Evolutionary conservation across 1,140 invertebrate species (phyloP), one percentile per base, ranked within the genome.

Genomic region (Drosophila oshimai): DNA sequence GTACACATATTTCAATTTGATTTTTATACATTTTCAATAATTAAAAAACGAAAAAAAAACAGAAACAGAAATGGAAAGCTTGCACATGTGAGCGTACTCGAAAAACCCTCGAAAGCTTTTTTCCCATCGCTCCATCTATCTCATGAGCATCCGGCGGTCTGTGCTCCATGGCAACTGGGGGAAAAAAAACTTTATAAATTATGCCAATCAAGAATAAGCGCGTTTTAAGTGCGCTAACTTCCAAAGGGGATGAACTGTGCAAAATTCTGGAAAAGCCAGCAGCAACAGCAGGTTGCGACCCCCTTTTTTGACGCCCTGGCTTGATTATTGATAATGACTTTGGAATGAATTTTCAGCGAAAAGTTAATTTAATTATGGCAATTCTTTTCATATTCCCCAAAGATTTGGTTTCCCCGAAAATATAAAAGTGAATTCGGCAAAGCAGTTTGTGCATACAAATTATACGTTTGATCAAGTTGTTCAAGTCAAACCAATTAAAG

Each of bases 281-380:
- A 15, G 10, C 29, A 41, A 29, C 24, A n/a, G 10, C 15, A 13
- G 29, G 15, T 9, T n/a, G 10, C 41, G 44, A 26, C 24, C 22
- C 42, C n/a, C 54, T 33, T 7, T 24, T 26, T 10, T 54, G 12
- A 15, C 51, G 45, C 53, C 34, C 13, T 34, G 18, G 46, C 64
- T 84, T 79, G 80, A 86, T 84, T 84, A 84, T 84, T 84, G 80
- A 86, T 84, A 84, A 86, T 84, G 79, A 84, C 75, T 84, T 84
- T 80, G 71, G 58, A 80, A 86, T 84, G 80, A 72, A 86, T 86
- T 84, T 84, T 62, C 75, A 75, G 65, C 51, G 72, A 54, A 58
- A 86, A 84, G 60, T 87, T 86, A 86, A 86, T 84, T 84, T 87
- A 84, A 84, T 84, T 80, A 86, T 73, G 61, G 55, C 72, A 71